Conservation (phyloP, 2,113 vertebrate genomes). For the Ellobius talpinus region DNA sequence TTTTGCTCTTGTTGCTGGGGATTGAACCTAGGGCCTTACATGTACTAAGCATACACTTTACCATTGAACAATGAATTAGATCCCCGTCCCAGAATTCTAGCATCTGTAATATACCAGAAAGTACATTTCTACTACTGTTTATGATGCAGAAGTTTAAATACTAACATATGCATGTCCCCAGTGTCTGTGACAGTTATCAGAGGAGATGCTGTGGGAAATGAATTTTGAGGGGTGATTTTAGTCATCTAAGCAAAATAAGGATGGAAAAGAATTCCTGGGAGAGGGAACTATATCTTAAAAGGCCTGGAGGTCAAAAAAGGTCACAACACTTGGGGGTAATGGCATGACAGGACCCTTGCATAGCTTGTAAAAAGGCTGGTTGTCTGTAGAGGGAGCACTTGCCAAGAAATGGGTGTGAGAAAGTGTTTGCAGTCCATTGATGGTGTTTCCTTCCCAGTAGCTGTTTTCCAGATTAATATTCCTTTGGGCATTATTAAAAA, state of each 20-base stretch:
- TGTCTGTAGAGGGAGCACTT: neutral
- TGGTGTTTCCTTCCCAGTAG: conserved; percentile 1
- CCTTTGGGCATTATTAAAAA: neutral
- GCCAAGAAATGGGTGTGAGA: conserved; percentile 23
- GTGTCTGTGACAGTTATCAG: neutral
- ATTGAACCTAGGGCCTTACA: neutral
- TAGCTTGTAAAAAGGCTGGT: neutral
- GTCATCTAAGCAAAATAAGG: neutral
- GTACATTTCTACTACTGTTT: conserved; percentile 22
- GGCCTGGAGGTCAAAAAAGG: neutral
- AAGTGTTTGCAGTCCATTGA: neutral
- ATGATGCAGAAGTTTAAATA: conserved; percentile 44
- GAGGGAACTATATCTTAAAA: neutral
- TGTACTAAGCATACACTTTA: neutral
- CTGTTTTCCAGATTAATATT: conserved; percentile 19
- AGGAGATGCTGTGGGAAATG: neutral
- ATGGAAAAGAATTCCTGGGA: conserved; percentile 28
- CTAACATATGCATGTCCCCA: neutral
- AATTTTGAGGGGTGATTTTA: neutral
- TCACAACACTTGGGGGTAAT: neutral
- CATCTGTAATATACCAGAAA: conserved; percentile 30
- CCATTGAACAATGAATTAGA: neutral
- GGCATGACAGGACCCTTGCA: neutral
- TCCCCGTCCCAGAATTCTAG: neutral
- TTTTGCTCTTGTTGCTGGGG: neutral